Evolutionary conservation across 2,113 vertebrate species (phyloP), one percentile per base, ranked within the genome.

Genomic region (Rhodinocichla rosea): DNA sequence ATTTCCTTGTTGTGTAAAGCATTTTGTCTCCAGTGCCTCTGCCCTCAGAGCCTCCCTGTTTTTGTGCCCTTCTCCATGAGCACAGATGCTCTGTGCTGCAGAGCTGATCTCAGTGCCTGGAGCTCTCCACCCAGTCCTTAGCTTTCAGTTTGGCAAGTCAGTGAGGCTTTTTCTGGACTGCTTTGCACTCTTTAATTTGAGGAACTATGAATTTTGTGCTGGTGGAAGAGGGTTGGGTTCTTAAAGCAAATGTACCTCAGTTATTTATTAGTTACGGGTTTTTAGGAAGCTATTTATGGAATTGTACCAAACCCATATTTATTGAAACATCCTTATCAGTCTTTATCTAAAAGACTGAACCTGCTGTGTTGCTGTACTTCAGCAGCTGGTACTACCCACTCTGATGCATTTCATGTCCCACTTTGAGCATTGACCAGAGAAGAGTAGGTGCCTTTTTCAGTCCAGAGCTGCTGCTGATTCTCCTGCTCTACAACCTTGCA

Each of bases 391-490:
- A 9, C 40, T 79, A 23, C 20, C 50, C 32, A 3, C 39, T 92
- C 17, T 95, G 68, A 32, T 57, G 24, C 45, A 12, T 89, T 95
- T 56, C 11, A 52, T 87, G 94, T 76, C 94, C 97, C 96, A 97
- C 97, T 78, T 96, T 99, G 98, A 53, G 97, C 97, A 40, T 76
- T 99, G 87, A 99, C 98, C 89, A 99, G 97, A 33, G 97, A 96
- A 87, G 98, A 97, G 85, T 98, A 99, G 59, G 98, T 86, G 65
- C 98, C 98, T 89, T 98, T 98, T 87, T 97, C 96, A 26, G 97
- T 97, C 77, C 99, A 97, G 30, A 99, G 98, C 94, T 99, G 98
- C 24, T 99, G 98, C 45, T 99, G 98, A 0, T 98, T 99, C 55
- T 99, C 98, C 32, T 98, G 96, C 78, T 99, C 98, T 44, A 96